Conservation (phyloP, 1,140 invertebrate genomes). For the Armadillidium nasatum region DNA sequence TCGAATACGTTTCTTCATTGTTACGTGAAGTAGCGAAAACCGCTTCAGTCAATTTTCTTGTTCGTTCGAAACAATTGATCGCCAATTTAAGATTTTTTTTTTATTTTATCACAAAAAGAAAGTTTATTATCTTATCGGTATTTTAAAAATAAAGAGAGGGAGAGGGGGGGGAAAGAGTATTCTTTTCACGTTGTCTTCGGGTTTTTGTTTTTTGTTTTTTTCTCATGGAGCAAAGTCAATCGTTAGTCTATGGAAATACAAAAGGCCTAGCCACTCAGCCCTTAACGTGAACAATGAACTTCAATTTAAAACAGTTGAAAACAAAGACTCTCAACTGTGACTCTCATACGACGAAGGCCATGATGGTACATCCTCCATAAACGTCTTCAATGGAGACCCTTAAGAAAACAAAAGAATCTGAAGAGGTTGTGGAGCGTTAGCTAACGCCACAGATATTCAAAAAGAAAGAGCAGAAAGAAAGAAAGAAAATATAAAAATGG, state of each 20-base stretch:
- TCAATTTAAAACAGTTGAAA: not conserved
- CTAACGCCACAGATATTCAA: not conserved
- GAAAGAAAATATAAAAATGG: not conserved
- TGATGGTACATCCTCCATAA: not conserved
- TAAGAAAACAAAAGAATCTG: not conserved
- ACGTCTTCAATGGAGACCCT: not conserved
- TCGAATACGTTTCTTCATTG: not conserved
- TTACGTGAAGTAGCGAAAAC: not conserved
- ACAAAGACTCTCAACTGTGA: not conserved
- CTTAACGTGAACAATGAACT: not conserved
- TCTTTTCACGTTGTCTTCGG: no score
- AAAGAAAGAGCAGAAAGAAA: not conserved
- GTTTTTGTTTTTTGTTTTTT: no score
- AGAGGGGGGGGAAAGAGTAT: no score
- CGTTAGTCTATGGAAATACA: not conserved
- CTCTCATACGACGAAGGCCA: not conserved
- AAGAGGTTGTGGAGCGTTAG: not conserved
- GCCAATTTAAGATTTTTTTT: not conserved
- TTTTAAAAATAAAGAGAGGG: not conserved
- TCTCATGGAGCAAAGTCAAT: no score
- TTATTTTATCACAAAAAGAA: not conserved
- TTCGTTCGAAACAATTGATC: not conserved
- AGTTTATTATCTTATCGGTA: not conserved
- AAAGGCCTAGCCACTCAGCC: not conserved
- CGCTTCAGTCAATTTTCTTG: not conserved